Conservation (phyloP, 92 coral and sea anemone species). For the Umimayanthus kanabou region DNA sequence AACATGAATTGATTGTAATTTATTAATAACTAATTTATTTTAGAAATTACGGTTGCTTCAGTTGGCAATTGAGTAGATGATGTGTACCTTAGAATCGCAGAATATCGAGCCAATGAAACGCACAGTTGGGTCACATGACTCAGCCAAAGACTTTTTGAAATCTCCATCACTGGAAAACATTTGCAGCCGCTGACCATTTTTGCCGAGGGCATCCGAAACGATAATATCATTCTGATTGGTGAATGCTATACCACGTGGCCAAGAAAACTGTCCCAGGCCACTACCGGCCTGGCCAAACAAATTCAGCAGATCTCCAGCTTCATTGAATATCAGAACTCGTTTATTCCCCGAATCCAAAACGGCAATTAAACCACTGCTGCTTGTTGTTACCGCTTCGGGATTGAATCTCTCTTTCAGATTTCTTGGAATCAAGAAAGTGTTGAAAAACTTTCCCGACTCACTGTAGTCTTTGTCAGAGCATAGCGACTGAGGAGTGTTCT, state of each 20-base stretch:
- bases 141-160: neutral
- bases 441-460: neutral
- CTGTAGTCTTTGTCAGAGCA: neutral
- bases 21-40: no score
- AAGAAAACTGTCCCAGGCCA: constrained; percentile 18
- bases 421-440: constrained; percentile 19
- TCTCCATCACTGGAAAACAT: constrained; percentile 11
- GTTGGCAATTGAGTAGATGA: neutral
- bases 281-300: constrained; percentile 13
- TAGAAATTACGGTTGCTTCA: neutral
- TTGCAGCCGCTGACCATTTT: constrained; percentile 20
- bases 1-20: no score
- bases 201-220: constrained; percentile 19
- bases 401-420: constrained; percentile 18
- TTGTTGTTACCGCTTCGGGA: constrained; percentile 1
- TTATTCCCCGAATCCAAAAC: constrained; percentile 19
- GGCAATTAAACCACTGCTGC: neutral
- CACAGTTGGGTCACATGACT: constrained; percentile 7
- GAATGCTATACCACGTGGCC: constrained; percentile 31
- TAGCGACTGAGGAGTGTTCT: neutral
- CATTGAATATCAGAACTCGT: constrained; percentile 6
- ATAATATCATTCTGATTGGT: constrained; percentile 12
- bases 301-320: constrained; percentile 10
- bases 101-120: constrained; percentile 9
- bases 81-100: constrained; percentile 3